phyloP scores from a whole-genome alignment of 2,797 vertebrate genomes.

The Channa striata region DNA sequence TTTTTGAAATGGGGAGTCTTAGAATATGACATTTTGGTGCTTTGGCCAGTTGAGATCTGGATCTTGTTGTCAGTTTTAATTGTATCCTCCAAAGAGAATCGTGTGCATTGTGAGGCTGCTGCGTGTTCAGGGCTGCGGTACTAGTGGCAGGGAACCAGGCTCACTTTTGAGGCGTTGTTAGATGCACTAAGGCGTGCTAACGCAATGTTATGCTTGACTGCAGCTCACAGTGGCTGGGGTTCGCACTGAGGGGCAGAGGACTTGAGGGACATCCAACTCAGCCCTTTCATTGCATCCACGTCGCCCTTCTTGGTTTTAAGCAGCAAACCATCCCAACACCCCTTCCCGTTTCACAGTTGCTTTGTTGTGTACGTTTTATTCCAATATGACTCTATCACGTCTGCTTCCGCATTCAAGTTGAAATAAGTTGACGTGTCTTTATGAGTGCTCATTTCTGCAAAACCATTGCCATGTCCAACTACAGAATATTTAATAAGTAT shows the following conservation, averaged over 20 bases:
- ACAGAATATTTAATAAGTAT: slow-evolving; percentile 42
- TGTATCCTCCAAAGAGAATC: slow-evolving; percentile 19
- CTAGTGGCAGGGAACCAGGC: slow-evolving; percentile 63
- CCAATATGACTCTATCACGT: slow-evolving; percentile 48
- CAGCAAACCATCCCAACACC: slow-evolving; percentile 24
- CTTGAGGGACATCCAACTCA: slow-evolving; percentile 66
- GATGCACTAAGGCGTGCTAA: slow-evolving; percentile 79
- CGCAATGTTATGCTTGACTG: slow-evolving; percentile 79
- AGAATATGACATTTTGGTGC: neutral
- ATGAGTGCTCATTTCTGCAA: slow-evolving; percentile 22
- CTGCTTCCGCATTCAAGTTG: slow-evolving; percentile 16
- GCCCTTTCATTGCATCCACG: slow-evolving; percentile 45
- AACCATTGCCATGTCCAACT: slow-evolving; percentile 44
- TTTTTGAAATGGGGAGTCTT: neutral
- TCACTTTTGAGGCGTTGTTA: slow-evolving; percentile 78
- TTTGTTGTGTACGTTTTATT: slow-evolving; percentile 39
- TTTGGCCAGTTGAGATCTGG: slow-evolving; percentile 6
- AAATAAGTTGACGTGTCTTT: slow-evolving; percentile 29
- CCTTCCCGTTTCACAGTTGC: slow-evolving; percentile 1
- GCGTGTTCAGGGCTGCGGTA: slow-evolving; percentile 28
- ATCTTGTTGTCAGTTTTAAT: slow-evolving; percentile 27
- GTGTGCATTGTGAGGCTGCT: slow-evolving; percentile 16
- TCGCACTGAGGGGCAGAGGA: slow-evolving; percentile 70
- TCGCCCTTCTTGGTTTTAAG: slow-evolving; percentile 50
- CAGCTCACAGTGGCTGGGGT: slow-evolving; percentile 71